These are phyloP conservation scores for Enteromius thamalakanensis DNA, from an alignment of 2,797 vertebrate genomes.

Conservation along the genomic window DNA sequence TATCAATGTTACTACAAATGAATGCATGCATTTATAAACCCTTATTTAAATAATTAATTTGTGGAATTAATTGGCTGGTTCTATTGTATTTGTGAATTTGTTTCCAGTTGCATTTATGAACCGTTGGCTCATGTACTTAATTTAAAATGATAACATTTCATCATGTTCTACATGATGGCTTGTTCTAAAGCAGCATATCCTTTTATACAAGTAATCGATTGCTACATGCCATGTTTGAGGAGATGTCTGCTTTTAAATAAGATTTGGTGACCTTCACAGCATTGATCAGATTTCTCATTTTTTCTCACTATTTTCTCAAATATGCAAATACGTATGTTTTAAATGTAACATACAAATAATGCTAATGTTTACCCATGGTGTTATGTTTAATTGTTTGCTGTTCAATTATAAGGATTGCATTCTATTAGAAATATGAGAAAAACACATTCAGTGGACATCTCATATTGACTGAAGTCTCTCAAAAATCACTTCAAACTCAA, in stretches of 20 bases:
- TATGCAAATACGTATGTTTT: background rate
- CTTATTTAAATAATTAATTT: background rate
- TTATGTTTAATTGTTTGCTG: background rate
- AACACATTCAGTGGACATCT: background rate
- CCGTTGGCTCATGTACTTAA: background rate
- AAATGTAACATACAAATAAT: background rate
- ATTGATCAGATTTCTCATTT: background rate
- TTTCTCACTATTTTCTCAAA: background rate
- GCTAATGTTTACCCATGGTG: background rate
- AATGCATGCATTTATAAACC: background rate
- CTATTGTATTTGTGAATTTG: background rate
- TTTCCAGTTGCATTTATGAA: background rate
- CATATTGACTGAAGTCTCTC: conserved; percentile 26
- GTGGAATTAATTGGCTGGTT: background rate
- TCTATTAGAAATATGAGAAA: conserved; percentile 16
- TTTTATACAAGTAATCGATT: too few relatives aligned
- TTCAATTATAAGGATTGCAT: background rate
- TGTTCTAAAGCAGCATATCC: too few relatives aligned
- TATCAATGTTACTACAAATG: background rate
- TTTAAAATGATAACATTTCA: background rate
- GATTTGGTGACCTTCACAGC: background rate
- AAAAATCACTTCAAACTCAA: conserved; percentile 35
- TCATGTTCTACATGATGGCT: background rate
- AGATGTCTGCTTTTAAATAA: background rate
- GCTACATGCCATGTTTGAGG: background rate